phyloP scores from a whole-genome alignment of 2,888 invertebrate genomes.

The Pseudococcus jackbeardsleyi region DNA sequence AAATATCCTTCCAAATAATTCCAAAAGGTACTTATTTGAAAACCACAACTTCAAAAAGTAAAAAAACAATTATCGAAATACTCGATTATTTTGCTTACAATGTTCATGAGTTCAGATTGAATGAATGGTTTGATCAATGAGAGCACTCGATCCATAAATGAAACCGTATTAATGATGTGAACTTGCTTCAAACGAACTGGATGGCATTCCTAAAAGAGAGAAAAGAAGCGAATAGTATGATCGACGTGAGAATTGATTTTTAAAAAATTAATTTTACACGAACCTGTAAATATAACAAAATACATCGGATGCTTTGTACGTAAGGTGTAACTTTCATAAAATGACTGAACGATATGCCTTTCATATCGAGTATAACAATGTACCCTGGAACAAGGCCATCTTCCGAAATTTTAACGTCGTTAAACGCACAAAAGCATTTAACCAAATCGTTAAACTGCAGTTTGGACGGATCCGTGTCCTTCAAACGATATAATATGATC shows the following conservation, averaged over 20 bases:
- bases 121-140: conserved; percentile 69
- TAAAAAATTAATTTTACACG: background rate
- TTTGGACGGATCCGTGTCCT: conserved; percentile 68
- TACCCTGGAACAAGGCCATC: conserved; percentile 68
- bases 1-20: too few species aligned
- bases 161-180: conserved; percentile 69
- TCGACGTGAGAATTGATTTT: background rate
- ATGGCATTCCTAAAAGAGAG: conserved; percentile 68
- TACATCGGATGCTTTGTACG: conserved; percentile 68
- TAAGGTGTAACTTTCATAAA: conserved; percentile 68
- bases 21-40: background rate
- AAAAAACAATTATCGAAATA: background rate
- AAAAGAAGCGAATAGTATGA: background rate
- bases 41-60: background rate
- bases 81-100: conserved; percentile 67
- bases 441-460: conserved; percentile 67
- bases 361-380: conserved; percentile 69
- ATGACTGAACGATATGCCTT: conserved; percentile 68
- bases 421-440: conserved; percentile 68
- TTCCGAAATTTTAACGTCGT: conserved; percentile 68
- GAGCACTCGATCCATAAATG: conserved; percentile 68
- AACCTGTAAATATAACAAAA: conserved; percentile 69
- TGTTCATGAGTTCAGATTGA: conserved; percentile 68
- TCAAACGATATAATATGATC: conserved; percentile 68
- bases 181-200: conserved; percentile 69